Conservation (phyloP, 1,140 invertebrate species). For the Maconellicoccus hirsutus region DNA sequence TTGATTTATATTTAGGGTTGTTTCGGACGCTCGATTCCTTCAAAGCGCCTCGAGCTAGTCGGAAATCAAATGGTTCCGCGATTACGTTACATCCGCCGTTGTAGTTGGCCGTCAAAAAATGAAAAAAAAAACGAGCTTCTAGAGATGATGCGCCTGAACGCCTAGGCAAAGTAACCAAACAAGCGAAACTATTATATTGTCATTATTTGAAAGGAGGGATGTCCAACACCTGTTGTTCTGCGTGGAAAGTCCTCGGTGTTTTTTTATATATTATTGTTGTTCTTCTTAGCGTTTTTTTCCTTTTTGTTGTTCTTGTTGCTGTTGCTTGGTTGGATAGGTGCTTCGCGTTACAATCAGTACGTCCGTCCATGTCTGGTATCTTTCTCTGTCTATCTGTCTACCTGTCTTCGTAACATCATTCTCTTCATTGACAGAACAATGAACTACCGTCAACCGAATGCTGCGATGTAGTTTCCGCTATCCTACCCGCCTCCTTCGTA, state of each 20-base stretch:
- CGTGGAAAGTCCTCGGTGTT: slow-evolving; percentile 16
- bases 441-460: slow-evolving; percentile 20
- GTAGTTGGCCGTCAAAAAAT: background rate
- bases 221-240: slow-evolving; percentile 21
- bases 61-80: background rate
- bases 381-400: slow-evolving; percentile 25
- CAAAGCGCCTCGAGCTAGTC: background rate
- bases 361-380: slow-evolving; percentile 24
- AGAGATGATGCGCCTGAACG: slow-evolving; percentile 17
- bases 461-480: slow-evolving; percentile 18
- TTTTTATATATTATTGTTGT: slow-evolving; percentile 6
- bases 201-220: slow-evolving; percentile 19
- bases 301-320: background rate
- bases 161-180: slow-evolving; percentile 13
- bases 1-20: background rate
- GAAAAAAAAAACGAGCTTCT: background rate
- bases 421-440: slow-evolving; percentile 24
- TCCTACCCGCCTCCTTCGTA: background rate
- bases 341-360: slow-evolving; percentile 13
- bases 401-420: slow-evolving; percentile 24
- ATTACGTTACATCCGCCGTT: background rate
- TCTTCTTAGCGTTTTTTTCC: background rate
- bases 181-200: slow-evolving; percentile 22
- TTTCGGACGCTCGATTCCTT: background rate
- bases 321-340: background rate